phyloP scores from a whole-genome alignment of 2,113 vertebrate species.

The Nesogale talazaci region DNA sequence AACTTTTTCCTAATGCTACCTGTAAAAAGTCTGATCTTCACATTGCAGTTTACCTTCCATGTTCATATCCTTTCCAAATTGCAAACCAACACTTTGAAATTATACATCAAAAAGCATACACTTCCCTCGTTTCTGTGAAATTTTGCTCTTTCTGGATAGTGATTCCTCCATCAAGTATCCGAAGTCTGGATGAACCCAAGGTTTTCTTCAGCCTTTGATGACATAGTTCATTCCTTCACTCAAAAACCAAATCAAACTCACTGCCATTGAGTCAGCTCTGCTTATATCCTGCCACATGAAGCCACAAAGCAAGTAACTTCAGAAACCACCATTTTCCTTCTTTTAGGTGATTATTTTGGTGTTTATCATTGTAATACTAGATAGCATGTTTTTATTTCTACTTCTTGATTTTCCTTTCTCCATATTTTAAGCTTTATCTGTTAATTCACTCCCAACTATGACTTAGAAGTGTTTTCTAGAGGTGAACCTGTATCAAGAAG shows the following conservation, averaged over 20 bases:
- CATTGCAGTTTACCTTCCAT: constrained; percentile 4
- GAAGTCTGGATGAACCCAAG: not conserved
- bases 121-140: not conserved
- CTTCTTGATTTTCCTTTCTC: no score
- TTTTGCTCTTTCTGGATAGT: not conserved
- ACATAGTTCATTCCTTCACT: not conserved
- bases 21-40: not conserved
- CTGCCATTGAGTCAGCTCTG: not conserved
- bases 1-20: not conserved
- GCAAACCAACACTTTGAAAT: not conserved
- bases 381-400: no score
- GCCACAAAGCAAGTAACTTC: no score
- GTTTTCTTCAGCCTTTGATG: constrained; percentile 19
- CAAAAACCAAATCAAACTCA: not conserved
- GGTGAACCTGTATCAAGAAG: no score
- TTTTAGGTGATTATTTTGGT: no score
- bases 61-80: constrained; percentile 34
- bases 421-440: no score
- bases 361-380: no score
- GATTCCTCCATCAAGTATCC: not conserved
- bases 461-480: no score
- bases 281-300: not conserved
- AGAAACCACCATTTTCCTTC: no score
- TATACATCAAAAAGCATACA: not conserved
- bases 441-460: no score